phyloP scores from a whole-genome alignment of 92 coral and sea anemone genomes.

The Epizoanthus stellaris region DNA sequence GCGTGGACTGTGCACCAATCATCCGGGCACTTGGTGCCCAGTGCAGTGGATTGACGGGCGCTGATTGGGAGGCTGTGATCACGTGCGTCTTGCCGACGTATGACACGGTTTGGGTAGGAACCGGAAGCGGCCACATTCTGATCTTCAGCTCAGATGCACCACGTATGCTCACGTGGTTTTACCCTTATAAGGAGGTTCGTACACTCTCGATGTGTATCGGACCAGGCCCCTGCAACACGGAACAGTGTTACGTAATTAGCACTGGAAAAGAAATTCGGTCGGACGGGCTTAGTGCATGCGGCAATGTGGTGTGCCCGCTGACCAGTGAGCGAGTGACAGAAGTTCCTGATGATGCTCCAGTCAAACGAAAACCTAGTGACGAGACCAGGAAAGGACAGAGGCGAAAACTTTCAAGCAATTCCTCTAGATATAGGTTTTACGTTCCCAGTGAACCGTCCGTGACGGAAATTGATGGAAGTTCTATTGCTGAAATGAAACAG shows the following conservation, averaged over 20 bases:
- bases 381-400: conserved; percentile 25
- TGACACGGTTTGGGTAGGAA: conserved; percentile 94
- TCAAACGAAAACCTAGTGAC: conserved; percentile 23
- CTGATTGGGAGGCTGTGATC: conserved; percentile 69
- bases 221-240: conserved; percentile 93
- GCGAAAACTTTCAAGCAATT: conserved; percentile 1
- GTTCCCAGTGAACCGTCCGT: conserved; percentile 15
- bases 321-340: conserved; percentile 78
- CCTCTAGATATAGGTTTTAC: conserved; percentile 17
- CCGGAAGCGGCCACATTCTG: conserved; percentile 86
- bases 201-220: conserved; percentile 76
- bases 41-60: conserved; percentile 19
- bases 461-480: conserved; percentile 12
- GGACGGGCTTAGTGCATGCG: conserved; percentile 76
- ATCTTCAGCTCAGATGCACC: conserved; percentile 79
- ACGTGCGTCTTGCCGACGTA: conserved; percentile 77
- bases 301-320: conserved; percentile 73
- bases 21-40: conserved; percentile 31
- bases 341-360: conserved; percentile 47
- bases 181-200: conserved; percentile 86
- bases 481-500: conserved; percentile 25
- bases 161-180: conserved; percentile 86
- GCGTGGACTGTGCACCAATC: conserved; percentile 73
- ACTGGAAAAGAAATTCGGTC: conserved; percentile 82
- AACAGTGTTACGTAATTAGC: conserved; percentile 85